Evolutionary conservation across 2,888 invertebrate species (phyloP), one percentile per base, ranked within the genome.

Genomic region (Trachelus stipa): DNA sequence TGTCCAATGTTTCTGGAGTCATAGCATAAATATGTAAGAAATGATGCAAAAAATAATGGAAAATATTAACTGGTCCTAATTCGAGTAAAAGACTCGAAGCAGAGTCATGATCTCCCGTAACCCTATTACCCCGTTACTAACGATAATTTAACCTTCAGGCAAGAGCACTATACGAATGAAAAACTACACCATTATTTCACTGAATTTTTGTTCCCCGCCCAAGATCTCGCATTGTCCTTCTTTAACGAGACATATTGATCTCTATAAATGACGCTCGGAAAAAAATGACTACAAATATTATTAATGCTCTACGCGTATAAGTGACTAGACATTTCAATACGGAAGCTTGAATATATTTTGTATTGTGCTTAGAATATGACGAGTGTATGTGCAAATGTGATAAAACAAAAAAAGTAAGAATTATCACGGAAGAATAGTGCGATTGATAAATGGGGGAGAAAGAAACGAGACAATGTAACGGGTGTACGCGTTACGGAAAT

Each of bases 401-500:
- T 56, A 56, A 56, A 56, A 56, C 9, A 56, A 56, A 23, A 23
- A 56, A 23, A 56, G 23, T 23, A 56, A 23, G 23, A 9, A 23
- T 56, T 56, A 56, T 23, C 56, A 9, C 23, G 6, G 9, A 9
- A 56, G 23, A 56, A 56, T 2, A 56, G 56, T 56, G 56, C 23
- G 56, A 56, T 56, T 56, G 9, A 56, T 15, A 23, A 33, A 33
- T 12, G 31, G 12, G 71, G 31, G 34, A 71, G 71, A 71, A 71
- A 15, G 71, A 34, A 71, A 71, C 12, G 71, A 33, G 34, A 31
- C 33, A 31, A 34, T 30, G 71, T 71, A 71, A 34, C 71, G 34
- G 12, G 71, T 71, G 71, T 71, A 71, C 71, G 71, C 71, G 71
- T 71, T 71, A 71, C 33, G 77, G 77, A 73, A 75, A 80, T 81